Conservation (phyloP, 2,888 invertebrate genomes). For the Netelia virgata region DNA sequence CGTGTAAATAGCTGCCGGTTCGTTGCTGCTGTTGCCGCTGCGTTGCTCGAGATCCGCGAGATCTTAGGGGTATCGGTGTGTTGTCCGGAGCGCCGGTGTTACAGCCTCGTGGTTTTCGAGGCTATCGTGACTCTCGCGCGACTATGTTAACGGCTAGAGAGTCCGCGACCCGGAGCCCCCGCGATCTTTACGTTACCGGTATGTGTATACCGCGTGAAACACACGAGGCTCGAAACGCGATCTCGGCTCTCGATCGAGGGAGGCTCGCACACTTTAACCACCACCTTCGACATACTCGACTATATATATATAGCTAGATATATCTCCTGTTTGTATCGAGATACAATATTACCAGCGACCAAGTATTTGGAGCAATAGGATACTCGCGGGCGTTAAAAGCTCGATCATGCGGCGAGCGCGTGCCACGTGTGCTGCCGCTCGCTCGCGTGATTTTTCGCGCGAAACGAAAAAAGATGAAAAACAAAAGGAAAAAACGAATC, state of each 20-base stretch:
- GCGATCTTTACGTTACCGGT: slow-evolving; percentile 61
- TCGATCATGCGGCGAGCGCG: not conserved
- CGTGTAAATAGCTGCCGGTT: slow-evolving; percentile 67
- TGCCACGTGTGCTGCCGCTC: not conserved
- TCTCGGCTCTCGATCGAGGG: slow-evolving; percentile 54
- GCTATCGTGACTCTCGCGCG: slow-evolving; percentile 79
- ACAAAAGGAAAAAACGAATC: too few relatives aligned
- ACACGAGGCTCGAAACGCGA: slow-evolving; percentile 65
- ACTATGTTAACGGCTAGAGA: slow-evolving; percentile 43
- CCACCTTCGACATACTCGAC: not conserved
- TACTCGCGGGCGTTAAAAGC: slow-evolving; percentile 53
- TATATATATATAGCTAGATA: not conserved
- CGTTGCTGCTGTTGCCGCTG: slow-evolving; percentile 38
- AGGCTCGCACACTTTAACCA: slow-evolving; percentile 32
- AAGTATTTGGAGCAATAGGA: slow-evolving; percentile 77
- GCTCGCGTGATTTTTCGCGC: not conserved
- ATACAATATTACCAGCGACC: slow-evolving; percentile 50
- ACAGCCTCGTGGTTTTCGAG: slow-evolving; percentile 77
- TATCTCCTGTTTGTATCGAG: not conserved
- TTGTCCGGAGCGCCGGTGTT: slow-evolving; percentile 16
- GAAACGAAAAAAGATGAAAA: too few relatives aligned
- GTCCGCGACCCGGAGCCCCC: slow-evolving; percentile 62
- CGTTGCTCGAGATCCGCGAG: slow-evolving; percentile 60
- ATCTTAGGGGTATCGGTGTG: slow-evolving; percentile 60
- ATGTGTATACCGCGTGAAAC: slow-evolving; percentile 34